Evolutionary conservation across 2,888 invertebrate species (phyloP), one percentile per base, ranked within the genome.

Genomic region (Drosophila lutescens): DNA sequence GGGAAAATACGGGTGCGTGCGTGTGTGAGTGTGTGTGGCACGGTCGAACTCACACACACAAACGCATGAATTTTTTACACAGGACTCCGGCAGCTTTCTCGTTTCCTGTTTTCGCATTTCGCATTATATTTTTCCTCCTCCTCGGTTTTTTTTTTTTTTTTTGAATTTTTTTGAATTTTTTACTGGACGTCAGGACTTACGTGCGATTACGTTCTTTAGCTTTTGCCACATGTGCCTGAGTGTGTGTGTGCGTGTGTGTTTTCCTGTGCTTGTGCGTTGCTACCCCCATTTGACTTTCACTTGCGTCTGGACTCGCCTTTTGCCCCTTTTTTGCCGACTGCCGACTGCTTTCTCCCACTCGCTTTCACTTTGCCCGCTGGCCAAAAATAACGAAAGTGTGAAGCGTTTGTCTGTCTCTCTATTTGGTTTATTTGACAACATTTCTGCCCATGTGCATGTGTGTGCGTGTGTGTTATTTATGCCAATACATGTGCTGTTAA

Each of bases 381-480:
- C 77, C 70, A 79, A 81, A 60, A 55, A 34, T 57, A 69, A 69
- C 60, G 58, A 63, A 79, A 84, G 76, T 70, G 70, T 73, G 74
- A 79, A 77, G 41, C 56, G 73, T 58, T 54, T 77, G 72, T 78
- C 78, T 60, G 65, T 57, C 68, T 74, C 74, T 83, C 83, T 83
- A 70, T 78, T 71, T 82, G 82, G 85, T 85, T 74, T 82, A 85
- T 85, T 85, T 77, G 80, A 84, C 77, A 81, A 84, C 81, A 79
- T 82, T 78, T 79, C 75, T 70, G 73, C 32, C 55, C 49, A 15
- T 30, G 60, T 60, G 51, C 58, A 23, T 61, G 17, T 59, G 36
- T 26, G 38, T 30, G 17, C 34, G 46, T 41, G 60, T 50, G 20
- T 61, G 55, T 68, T 67, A 51, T 66, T 66, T 66, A 53, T 79